A percentile compares a stretch with the other conserved stretches of the same genome.
Evolutionary conservation across 2,113 vertebrate species (phyloP).

Genomic region (Tinamus guttatus): DNA sequence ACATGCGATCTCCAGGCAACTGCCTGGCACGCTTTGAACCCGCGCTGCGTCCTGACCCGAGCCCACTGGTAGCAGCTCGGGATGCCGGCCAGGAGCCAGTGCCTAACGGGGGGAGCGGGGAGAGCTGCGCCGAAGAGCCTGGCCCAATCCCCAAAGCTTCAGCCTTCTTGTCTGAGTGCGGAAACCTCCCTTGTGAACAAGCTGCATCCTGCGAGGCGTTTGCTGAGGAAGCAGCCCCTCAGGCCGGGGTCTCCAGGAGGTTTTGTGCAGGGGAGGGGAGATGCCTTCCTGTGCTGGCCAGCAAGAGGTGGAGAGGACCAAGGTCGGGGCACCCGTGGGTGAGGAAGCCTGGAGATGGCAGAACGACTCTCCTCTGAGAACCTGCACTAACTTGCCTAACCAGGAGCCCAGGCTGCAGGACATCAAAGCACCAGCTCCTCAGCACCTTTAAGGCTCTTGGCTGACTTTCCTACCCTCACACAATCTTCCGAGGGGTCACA

Average conservation of each 20-base stretch:
- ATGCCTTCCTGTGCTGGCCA: neutral
- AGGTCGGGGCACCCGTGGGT: too few species aligned
- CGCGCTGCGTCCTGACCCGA: neutral
- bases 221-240: neutral
- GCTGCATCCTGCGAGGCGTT: neutral
- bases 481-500: neutral
- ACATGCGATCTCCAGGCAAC: constrained; percentile 25
- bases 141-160: neutral
- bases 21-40: neutral
- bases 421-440: neutral
- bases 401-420: too few species aligned
- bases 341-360: neutral
- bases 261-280: neutral
- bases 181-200: neutral
- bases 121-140: neutral
- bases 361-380: neutral
- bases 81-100: neutral
- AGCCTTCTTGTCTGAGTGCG: neutral
- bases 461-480: neutral
- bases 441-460: neutral
- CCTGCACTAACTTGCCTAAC: neutral
- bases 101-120: neutral
- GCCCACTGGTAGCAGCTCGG: neutral
- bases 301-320: neutral
- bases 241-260: rapidly evolving